Percentiles rank a stretch among this genome's conserved stretches.
These are phyloP conservation scores for Mythimna lalbum DNA, from an alignment of 2,888 invertebrate genomes.

Conservation along the genomic window DNA sequence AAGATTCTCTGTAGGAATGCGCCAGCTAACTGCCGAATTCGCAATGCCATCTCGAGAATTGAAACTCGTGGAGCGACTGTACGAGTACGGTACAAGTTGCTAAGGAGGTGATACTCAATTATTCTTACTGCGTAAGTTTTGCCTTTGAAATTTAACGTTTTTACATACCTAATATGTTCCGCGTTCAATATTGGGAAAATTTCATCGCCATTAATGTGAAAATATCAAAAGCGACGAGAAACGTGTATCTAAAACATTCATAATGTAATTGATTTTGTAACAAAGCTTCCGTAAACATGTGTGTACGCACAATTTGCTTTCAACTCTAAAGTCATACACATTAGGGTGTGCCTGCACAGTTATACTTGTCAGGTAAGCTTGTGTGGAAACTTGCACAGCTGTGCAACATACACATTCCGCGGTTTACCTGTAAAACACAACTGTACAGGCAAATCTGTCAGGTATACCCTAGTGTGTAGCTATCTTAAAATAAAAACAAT, in stretches of 20 bases:
- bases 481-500: background rate
- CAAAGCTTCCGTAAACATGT: background rate
- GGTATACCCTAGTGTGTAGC: no score
- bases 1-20: conserved; percentile 61
- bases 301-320: no score
- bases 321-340: no score
- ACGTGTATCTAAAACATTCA: background rate
- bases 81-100: conserved; percentile 20
- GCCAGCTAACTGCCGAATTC: conserved; percentile 69
- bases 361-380: no score
- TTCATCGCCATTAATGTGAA: background rate
- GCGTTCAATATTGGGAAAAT: background rate
- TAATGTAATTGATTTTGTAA: background rate
- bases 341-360: no score
- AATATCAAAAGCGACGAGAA: background rate
- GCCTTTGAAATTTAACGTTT: conserved; percentile 9
- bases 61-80: conserved; percentile 49
- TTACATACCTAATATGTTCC: background rate
- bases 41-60: conserved; percentile 67
- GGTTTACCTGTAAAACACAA: no score
- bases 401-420: no score
- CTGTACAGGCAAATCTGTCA: no score
- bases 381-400: no score
- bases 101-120: conserved; percentile 38
- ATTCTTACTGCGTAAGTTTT: conserved; percentile 20